Conservation (phyloP, 2,797 vertebrate genomes). For the Dallia pectoralis region DNA sequence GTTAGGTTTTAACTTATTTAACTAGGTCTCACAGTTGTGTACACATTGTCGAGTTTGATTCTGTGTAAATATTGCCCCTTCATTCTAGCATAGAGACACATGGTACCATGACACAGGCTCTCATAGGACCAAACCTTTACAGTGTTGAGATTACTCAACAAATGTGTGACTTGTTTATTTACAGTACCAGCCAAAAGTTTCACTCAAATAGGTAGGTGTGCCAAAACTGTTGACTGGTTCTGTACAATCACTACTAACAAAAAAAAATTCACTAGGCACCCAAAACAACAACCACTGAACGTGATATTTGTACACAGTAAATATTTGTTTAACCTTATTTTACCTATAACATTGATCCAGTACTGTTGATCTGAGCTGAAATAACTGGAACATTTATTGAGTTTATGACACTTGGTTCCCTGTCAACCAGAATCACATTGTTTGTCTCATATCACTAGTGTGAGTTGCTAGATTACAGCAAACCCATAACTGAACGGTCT, state of each 20-base stretch:
- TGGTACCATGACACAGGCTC: slow-evolving; percentile 38
- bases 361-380: slow-evolving; percentile 50
- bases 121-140: slow-evolving; percentile 32
- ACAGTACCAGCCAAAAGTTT: no score
- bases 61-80: not conserved
- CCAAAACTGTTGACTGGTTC: no score
- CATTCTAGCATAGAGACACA: not conserved
- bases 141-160: slow-evolving; percentile 43
- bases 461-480: slow-evolving; percentile 44
- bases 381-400: slow-evolving; percentile 12
- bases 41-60: not conserved
- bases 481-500: slow-evolving; percentile 41
- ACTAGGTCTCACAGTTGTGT: not conserved
- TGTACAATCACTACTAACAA: no score
- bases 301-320: slow-evolving; percentile 14
- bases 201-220: no score
- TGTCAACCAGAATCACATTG: slow-evolving; percentile 28
- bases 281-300: not conserved
- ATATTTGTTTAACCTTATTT: not conserved
- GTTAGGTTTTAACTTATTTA: not conserved
- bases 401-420: slow-evolving; percentile 29
- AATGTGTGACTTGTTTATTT: slow-evolving; percentile 26
- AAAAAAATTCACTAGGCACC: not conserved
- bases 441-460: slow-evolving; percentile 49
- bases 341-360: slow-evolving; percentile 35